Conservation (phyloP, 2,797 vertebrate species). For the Hippopotamyrus pictus region DNA sequence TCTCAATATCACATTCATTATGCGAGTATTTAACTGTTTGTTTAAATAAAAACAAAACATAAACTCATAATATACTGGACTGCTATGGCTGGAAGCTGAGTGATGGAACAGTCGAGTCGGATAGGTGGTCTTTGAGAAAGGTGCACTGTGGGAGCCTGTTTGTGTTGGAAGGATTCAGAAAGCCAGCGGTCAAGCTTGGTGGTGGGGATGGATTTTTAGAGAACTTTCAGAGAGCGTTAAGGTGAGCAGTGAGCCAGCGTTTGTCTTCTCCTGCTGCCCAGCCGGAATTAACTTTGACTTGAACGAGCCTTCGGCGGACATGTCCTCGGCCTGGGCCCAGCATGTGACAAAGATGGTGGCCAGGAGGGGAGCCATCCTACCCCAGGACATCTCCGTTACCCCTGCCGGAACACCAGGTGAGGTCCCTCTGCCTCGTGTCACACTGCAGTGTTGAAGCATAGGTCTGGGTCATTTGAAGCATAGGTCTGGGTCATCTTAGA, state of each 20-base stretch:
- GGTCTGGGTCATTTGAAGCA: background rate
- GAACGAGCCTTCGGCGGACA: constrained; percentile 84
- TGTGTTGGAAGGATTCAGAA: constrained; percentile 27
- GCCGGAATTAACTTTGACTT: constrained; percentile 90
- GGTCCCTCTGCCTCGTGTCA: constrained; percentile 14
- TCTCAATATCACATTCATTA: background rate
- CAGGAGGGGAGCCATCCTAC: constrained; percentile 88
- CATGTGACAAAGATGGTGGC: constrained; percentile 98
- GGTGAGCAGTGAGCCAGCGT: constrained; percentile 14
- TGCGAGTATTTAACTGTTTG: background rate
- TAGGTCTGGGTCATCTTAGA: background rate
- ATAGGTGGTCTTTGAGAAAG: background rate
- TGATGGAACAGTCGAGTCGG: background rate
- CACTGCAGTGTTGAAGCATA: background rate
- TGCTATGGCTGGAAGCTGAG: background rate
- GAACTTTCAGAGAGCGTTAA: background rate
- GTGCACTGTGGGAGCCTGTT: constrained; percentile 22
- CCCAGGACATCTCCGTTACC: constrained; percentile 92
- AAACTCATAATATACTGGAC: background rate
- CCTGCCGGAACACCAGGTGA: constrained; percentile 86
- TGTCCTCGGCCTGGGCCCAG: constrained; percentile 94
- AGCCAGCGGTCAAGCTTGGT: background rate
- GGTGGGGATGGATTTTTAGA: background rate
- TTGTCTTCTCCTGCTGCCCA: constrained; percentile 42
- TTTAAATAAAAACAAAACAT: background rate